Conservation (phyloP, 2,797 vertebrate genomes). For the Takifugu ocellatus region DNA sequence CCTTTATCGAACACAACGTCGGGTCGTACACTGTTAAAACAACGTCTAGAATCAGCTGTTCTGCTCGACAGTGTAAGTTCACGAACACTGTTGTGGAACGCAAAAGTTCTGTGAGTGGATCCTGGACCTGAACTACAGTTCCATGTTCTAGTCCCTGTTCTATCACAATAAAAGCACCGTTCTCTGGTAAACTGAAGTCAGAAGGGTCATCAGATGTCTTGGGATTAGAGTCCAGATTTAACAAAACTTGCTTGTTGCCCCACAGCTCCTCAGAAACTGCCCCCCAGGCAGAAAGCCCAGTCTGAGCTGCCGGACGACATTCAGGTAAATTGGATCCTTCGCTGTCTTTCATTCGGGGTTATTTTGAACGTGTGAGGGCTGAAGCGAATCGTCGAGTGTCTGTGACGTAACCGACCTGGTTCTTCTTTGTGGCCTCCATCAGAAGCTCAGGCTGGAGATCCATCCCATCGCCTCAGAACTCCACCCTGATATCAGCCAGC, state of each 20-base stretch:
- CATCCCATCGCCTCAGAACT: conserved; percentile 33
- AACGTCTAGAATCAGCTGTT: too few species aligned
- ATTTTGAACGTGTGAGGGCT: not conserved
- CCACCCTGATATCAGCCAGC: conserved; percentile 55
- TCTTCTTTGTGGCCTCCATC: conserved; percentile 8
- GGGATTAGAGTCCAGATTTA: too few species aligned
- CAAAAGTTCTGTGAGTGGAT: too few species aligned
- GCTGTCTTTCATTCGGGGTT: too few species aligned
- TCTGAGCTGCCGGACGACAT: conserved; percentile 60
- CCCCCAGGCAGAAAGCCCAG: conserved; percentile 19
- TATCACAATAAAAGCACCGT: too few species aligned
- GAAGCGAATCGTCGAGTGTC: not conserved
- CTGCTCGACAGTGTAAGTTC: too few species aligned
- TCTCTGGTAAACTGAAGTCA: too few species aligned
- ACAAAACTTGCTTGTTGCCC: not conserved
- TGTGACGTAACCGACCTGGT: conserved; percentile 5
- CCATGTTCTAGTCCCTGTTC: too few species aligned
- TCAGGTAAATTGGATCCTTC: conserved; percentile 55
- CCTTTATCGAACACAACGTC: too few species aligned
- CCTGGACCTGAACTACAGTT: too few species aligned
- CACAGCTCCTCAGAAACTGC: conserved; percentile 41
- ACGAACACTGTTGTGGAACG: too few species aligned
- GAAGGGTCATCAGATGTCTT: not conserved
- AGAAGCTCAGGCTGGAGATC: conserved; percentile 69
- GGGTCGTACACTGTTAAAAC: too few species aligned